Evolutionary conservation across 2,113 vertebrate species (phyloP), one percentile per base, ranked within the genome.

Genomic region (Microtus pennsylvanicus): DNA sequence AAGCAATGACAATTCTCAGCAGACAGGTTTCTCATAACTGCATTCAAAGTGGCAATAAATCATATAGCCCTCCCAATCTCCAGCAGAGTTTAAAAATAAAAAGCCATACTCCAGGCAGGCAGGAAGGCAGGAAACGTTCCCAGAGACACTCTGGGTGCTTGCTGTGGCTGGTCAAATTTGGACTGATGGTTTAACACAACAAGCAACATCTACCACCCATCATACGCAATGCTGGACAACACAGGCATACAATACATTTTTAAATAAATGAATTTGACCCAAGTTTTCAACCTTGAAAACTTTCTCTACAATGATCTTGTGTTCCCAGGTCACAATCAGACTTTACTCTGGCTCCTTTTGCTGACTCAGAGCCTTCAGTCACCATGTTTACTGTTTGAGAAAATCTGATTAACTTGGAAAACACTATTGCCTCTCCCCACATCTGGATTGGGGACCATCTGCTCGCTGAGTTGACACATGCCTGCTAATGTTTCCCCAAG

Each of bases 401-500:
- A 89, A 72, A 89, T 30, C 0, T 74, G 83, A 83, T 96, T 98
- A 97, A 97, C 89, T 90, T 67, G 82, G 70, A 91, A 94, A 95
- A 96, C 88, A 88, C 75, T 90, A 69, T 93, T 38, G 77, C 65
- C 7, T 94, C 14, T 52, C 50, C 58, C 92, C 95, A 75, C 96
- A 96, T 97, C 93, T 97, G 92, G 63, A 95, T 96, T 78, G 91
- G 92, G 82, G 76, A 78, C 47, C 83, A 69, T 82, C 65, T 67
- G 69, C 47, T 97, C 94, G 42, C 61, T 50, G 45, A 96, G 80
- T 97, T 95, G 69, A 87, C 67, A 97, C 94, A 94, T 50, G 97
- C 83, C 69, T 65, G n/a, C 94, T 95, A 83, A 42, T 94, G 96
- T 97, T 93, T 96, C 85, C 55, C 38, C 90, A 95, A 95, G 86